Conservation (phyloP, 2,888 invertebrate species). For the Chloroclysta siterata region DNA sequence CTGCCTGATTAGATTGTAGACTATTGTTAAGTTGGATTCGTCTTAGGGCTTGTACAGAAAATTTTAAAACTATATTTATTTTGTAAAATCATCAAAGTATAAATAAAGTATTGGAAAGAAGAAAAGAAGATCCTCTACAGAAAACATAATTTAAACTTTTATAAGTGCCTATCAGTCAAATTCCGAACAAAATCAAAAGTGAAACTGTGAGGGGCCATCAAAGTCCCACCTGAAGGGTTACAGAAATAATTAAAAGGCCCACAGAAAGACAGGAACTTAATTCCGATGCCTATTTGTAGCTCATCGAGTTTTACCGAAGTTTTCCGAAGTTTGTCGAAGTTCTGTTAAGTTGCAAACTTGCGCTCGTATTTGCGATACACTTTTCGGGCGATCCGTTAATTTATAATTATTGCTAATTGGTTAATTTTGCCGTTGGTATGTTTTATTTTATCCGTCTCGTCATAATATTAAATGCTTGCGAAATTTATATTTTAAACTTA, state of each 20-base stretch:
- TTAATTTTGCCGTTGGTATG: conserved; percentile 49
- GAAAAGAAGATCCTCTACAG: conserved; percentile 35
- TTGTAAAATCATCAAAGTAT: too few species aligned
- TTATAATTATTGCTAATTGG: conserved; percentile 79
- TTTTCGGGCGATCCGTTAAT: conserved; percentile 72
- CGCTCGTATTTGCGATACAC: conserved; percentile 73
- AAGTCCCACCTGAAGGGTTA: conserved; percentile 68
- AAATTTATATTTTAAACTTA: not conserved
- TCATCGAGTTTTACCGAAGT: conserved; percentile 72
- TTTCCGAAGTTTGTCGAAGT: conserved; percentile 52
- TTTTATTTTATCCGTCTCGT: conserved; percentile 30
- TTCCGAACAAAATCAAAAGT: conserved; percentile 59
- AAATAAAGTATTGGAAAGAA: conserved; percentile 31
- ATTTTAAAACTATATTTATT: not conserved
- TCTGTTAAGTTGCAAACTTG: conserved; percentile 48
- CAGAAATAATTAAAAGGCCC: conserved; percentile 82
- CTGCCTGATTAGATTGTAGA: conserved; percentile 16
- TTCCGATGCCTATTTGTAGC: conserved; percentile 82
- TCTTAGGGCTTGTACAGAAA: conserved; percentile 3
- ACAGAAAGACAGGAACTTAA: conserved; percentile 77
- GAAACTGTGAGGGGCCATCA: conserved; percentile 55
- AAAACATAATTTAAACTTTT: conserved; percentile 59
- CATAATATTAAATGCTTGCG: conserved; percentile 10
- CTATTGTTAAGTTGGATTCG: conserved; percentile 20
- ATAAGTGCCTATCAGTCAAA: conserved; percentile 60